These are phyloP conservation scores for Lasiurus cinereus DNA, from an alignment of 2,113 vertebrate genomes.

Conservation along the genomic window DNA sequence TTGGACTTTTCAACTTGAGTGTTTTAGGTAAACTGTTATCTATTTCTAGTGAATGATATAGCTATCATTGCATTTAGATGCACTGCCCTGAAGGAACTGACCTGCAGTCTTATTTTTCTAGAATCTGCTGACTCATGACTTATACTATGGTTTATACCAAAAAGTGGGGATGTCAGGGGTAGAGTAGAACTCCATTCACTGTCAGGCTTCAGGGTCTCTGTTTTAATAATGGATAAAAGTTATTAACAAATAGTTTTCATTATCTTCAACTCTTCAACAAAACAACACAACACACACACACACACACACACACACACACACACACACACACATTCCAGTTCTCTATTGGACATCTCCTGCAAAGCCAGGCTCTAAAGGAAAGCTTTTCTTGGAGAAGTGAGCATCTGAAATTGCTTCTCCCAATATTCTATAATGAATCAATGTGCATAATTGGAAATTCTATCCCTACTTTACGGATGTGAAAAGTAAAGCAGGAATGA, in stretches of 20 bases:
- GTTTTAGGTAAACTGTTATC: constrained; percentile 25
- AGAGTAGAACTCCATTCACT: background rate
- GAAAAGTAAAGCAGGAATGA: background rate
- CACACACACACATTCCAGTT: constrained; percentile 56
- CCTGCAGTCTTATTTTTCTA: constrained; percentile 34
- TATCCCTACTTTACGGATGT: background rate
- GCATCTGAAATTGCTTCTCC: background rate
- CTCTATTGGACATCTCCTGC: constrained; percentile 24
- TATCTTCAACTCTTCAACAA: constrained; percentile 25
- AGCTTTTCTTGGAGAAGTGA: background rate
- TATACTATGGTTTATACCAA: background rate
- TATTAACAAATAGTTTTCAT: constrained; percentile 33
- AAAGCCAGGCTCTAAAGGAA: constrained; percentile 50
- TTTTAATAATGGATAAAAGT: constrained; percentile 62
- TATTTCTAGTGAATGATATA: background rate
- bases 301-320: background rate
- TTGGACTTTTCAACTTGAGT: constrained; percentile 26
- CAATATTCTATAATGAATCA: constrained; percentile 2
- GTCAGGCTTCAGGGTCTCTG: background rate
- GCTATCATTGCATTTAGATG: background rate
- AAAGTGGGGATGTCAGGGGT: background rate
- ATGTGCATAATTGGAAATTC: background rate
- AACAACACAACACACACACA: background rate
- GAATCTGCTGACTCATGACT: background rate
- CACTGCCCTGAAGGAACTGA: background rate